Base-by-base conservation (phyloP, 2,113 vertebrate genomes). In the Rhynchomys soricoides region DNA sequence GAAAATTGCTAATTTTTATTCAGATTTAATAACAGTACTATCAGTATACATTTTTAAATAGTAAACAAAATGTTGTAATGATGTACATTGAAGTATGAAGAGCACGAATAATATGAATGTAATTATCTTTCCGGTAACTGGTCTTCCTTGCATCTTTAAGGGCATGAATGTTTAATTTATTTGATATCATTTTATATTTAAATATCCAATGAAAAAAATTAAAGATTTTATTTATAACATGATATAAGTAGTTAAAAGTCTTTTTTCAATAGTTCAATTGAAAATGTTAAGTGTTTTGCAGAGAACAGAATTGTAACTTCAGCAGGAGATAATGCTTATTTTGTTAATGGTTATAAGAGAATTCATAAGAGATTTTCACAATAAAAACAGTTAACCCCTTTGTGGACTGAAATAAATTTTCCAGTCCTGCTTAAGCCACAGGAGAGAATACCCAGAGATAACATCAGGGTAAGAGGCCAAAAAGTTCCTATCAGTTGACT, bases 371-470 rank as follows among this genome's bases (percentile, higher is more conserved):
- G 55, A 96, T 17, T 89, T 21, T 57, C 77, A 98, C 62, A 97
- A 26, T 43, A 96, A 93, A 26, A 97, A 97, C 87, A 66, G 93
- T 88, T 87, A 94, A 83, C 93, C 62, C 82, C 68, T 83, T 93
- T 82, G 59, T 94, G 74, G 21, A 93, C 5, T 94, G 17, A 91
- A 95, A 92, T 50, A n/a, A 93, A 95, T 92, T 92, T 96, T 96
- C 57, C 97, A 62, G 96, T 98, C 77, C 74, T 92, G 97, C 95
- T 90, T 96, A 95, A 50, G 95, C 93, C 3, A 96, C 85, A 17
- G 45, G 85, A 64, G 94, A 97, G 29, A 71, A 64, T 87, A 90
- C 22, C 90, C 92, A 75, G 95, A 86, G 88, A 97, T 48, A 90
- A 87, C 77, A 96, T 91, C n/a, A 96, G 87, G 96, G 10, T 95